Conservation (phyloP, 2,113 vertebrate species). For the Scomber colias region DNA sequence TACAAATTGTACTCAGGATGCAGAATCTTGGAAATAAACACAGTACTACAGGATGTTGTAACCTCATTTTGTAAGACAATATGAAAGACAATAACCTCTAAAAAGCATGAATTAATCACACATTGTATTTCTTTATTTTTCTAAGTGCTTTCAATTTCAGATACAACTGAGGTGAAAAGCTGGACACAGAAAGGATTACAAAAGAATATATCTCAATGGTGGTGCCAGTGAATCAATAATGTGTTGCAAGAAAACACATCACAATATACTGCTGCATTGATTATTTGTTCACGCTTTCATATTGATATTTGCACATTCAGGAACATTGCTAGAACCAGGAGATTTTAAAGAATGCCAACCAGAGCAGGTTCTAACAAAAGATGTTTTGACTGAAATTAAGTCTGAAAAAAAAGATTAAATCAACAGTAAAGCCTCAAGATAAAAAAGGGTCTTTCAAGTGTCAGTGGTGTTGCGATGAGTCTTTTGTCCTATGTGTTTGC, state of each 20-base stretch:
- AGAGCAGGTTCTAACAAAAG: slow-evolving; percentile 37
- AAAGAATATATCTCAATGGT: slow-evolving; percentile 17
- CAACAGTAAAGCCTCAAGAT: slow-evolving; percentile 33
- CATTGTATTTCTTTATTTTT: background rate
- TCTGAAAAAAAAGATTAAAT: background rate
- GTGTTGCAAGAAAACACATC: slow-evolving; percentile 1
- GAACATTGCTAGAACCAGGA: slow-evolving; percentile 1
- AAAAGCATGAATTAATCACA: background rate
- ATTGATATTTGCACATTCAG: slow-evolving; percentile 50
- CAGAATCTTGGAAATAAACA: background rate
- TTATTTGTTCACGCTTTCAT: slow-evolving; percentile 41
- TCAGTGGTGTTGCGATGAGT: background rate
- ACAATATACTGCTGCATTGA: slow-evolving; percentile 28
- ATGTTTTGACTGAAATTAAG: slow-evolving; percentile 38
- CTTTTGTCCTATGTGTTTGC: background rate
- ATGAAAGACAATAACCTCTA: background rate
- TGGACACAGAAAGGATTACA: slow-evolving; percentile 13
- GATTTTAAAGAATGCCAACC: slow-evolving; percentile 39
- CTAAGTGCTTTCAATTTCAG: background rate
- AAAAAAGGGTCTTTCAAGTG: slow-evolving; percentile 5
- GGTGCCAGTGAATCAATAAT: slow-evolving; percentile 31
- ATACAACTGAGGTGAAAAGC: background rate
- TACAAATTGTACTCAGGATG: background rate
- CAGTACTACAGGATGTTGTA: background rate
- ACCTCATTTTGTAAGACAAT: background rate